Evolutionary conservation across 2,113 vertebrate genomes (phyloP).

Genomic region (Cyphomyrus discorhynchus): DNA sequence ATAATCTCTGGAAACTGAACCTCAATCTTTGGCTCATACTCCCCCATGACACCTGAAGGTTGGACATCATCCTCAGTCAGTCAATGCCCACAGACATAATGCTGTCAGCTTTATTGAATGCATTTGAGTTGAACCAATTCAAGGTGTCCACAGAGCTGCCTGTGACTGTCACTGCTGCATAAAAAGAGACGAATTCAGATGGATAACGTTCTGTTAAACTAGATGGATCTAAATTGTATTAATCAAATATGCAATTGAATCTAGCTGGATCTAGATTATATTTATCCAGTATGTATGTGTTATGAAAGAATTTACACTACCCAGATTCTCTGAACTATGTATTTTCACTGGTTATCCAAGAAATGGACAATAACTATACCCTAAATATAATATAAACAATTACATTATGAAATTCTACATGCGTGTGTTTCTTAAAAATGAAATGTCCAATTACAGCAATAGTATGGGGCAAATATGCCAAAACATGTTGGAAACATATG

Average conservation of each 20-base stretch:
- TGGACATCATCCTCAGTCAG: not conserved
- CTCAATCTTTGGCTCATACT: slow-evolving; percentile 99
- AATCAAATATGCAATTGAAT: not conserved
- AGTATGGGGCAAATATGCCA: not conserved
- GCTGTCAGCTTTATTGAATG: not conserved
- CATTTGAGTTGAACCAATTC: not conserved
- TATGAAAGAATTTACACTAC: not conserved
- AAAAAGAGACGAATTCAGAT: not conserved
- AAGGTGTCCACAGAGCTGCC: not conserved
- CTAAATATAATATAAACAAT: not conserved
- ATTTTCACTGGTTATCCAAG: not conserved
- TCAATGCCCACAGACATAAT: not conserved
- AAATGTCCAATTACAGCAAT: not conserved
- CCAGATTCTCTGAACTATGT: not conserved
- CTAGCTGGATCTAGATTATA: not conserved
- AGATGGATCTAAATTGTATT: not conserved
- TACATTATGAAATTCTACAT: not conserved
- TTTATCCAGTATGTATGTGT: not conserved
- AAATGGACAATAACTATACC: not conserved
- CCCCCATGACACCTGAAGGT: slow-evolving; percentile 89
- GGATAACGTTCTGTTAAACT: not conserved
- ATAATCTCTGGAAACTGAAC: slow-evolving; percentile 91
- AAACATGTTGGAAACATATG: not conserved
- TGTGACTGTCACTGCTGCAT: not conserved
- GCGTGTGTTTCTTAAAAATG: not conserved